Conservation (phyloP, 2,888 invertebrate genomes). For the Heliconius hortense region DNA sequence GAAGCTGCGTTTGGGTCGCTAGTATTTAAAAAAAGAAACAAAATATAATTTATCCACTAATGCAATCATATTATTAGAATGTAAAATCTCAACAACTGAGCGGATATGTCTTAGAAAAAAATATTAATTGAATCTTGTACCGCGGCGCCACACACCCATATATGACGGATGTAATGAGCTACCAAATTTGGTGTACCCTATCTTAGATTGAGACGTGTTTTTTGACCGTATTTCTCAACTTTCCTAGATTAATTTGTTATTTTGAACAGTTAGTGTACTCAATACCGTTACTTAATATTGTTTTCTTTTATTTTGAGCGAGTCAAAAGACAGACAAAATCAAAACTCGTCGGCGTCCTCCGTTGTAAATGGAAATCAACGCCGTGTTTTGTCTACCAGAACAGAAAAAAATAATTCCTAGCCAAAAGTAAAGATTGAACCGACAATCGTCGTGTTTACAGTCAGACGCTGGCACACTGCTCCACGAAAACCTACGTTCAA, state of each 20-base stretch:
- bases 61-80: background rate
- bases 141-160: constrained; percentile 39
- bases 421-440: too few species aligned
- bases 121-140: constrained; percentile 29
- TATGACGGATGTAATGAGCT: constrained; percentile 38
- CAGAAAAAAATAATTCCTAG: too few species aligned
- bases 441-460: too few species aligned
- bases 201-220: constrained; percentile 39
- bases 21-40: background rate
- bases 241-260: constrained; percentile 26
- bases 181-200: constrained; percentile 41
- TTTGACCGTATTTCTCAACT: constrained; percentile 36
- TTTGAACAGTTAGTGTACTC: constrained; percentile 1
- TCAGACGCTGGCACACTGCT: too few species aligned
- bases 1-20: too few species aligned
- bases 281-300: background rate
- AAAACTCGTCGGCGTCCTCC: too few species aligned
- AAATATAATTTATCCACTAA: background rate
- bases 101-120: constrained; percentile 33
- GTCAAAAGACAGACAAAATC: too few species aligned
- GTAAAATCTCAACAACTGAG: constrained; percentile 4
- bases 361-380: too few species aligned
- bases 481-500: background rate
- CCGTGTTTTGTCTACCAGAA: too few species aligned
- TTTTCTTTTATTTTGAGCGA: background rate